phyloP scores from a whole-genome alignment of 2,113 vertebrate species.

The Hemicordylus capensis region DNA sequence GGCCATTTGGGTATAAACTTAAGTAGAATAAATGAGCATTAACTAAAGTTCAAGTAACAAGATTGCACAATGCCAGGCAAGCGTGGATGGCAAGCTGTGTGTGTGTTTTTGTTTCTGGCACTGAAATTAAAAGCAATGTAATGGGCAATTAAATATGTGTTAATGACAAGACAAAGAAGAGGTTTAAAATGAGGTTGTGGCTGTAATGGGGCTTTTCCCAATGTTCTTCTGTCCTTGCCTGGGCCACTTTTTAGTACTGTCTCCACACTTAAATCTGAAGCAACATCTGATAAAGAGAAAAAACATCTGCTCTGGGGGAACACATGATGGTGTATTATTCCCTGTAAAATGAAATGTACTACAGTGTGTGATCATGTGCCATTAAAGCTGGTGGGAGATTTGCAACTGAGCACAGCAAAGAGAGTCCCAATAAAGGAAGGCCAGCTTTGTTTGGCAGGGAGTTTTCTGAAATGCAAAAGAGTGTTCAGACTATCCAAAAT shows the following conservation, averaged over 20 bases:
- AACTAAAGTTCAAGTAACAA: not conserved
- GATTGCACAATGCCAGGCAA: not conserved
- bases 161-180: not conserved
- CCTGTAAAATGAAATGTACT: not conserved
- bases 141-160: not conserved
- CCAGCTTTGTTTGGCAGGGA: not conserved
- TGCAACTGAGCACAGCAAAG: not conserved
- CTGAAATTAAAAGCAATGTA: not conserved
- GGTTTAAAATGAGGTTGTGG: not conserved
- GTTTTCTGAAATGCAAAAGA: not conserved
- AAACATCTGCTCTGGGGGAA: not conserved
- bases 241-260: not conserved
- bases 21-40: not conserved
- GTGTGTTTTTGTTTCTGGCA: not conserved
- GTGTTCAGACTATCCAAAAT: slow-evolving; percentile 15
- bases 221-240: not conserved
- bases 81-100: not conserved
- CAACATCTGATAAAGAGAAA: not conserved
- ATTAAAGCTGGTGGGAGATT: not conserved
- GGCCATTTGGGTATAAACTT: not conserved
- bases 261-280: not conserved
- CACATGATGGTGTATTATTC: not conserved
- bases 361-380: not conserved
- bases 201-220: accelerated
- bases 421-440: not conserved